Evolutionary conservation across 2,113 vertebrate species (phyloP), one percentile per base, ranked within the genome.

Genomic region (Rhodinocichla rosea): DNA sequence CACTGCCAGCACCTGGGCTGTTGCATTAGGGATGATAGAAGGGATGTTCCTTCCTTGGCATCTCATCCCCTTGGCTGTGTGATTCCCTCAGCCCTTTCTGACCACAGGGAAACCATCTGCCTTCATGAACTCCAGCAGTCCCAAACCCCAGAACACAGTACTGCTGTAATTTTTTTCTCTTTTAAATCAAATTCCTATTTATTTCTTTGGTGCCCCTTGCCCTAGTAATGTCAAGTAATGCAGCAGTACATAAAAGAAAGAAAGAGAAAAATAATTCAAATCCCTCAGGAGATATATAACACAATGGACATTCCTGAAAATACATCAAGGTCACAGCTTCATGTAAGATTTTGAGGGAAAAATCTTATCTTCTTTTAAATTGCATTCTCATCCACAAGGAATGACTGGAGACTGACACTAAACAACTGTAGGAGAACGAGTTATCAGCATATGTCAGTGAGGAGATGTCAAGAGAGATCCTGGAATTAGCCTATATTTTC

Each of bases 361-460:
- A 64, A 50, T 71, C 86, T 90, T 94, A 86, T 70, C 76, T 83
- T 37, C 73, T 67, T 95, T 92, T 89, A 84, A 95, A 94, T 93
- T 80, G 64, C 53, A 63, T 87, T 91, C 87, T 95, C 76, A 68
- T 83, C 65, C 77, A 56, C 44, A 39, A 92, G 64, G 60, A 95
- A 83, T 5, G 35, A 74, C 68, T 74, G 30, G 86, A 90, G 94
- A 81, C 76, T 87, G 92, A 94, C 74, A 47, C 13, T 42, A 79
- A 89, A 78, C 83, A 86, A 94, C 76, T 64, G 68, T 33, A 84
- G 0, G 0, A 81, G 71, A 75, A 78, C 73, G 62, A 89, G 42
- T 88, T 96, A 90, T 93, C 94, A 94, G 83, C 49, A 59, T 75
- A 92, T 93, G 89, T 96, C 90, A 94, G 68, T 42, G 2, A 90